phyloP scores from a whole-genome alignment of 1,140 invertebrate species.

The Dysdera silvatica region DNA sequence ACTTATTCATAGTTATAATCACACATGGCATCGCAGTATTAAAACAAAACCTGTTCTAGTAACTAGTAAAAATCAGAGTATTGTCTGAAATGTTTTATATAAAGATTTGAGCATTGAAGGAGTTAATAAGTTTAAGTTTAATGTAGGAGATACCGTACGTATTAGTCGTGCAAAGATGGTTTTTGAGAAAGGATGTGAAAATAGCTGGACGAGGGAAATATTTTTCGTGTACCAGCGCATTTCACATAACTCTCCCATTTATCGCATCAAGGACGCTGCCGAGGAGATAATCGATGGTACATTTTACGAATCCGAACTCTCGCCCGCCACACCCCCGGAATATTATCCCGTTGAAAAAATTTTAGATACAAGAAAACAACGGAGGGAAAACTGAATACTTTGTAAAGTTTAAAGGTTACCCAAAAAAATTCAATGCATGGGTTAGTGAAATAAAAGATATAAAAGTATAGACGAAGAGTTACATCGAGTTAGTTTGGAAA shows the following conservation, averaged over 20 bases:
- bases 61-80: conserved; percentile 36
- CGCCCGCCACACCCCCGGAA: not conserved
- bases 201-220: conserved; percentile 26
- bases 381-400: conserved; percentile 5
- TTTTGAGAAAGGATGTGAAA: conserved; percentile 19
- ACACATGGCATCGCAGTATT: conserved; percentile 43
- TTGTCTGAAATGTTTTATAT: conserved; percentile 25
- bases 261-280: conserved; percentile 14
- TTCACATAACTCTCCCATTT: not conserved
- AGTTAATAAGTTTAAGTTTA: conserved; percentile 32
- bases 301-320: conserved; percentile 12
- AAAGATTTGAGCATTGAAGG: conserved; percentile 10
- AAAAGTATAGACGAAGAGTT: too few species aligned
- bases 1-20: conserved; percentile 44
- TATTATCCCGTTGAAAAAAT: not conserved
- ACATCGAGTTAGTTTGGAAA: too few species aligned
- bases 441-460: too few species aligned
- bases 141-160: conserved; percentile 36
- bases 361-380: not conserved
- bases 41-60: conserved; percentile 41
- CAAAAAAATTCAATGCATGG: conserved; percentile 36
- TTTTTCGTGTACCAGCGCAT: conserved; percentile 4
- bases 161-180: conserved; percentile 11
- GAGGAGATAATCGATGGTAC: conserved; percentile 12
- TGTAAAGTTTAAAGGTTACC: not conserved